Evolutionary conservation across 2,888 invertebrate species (phyloP).

Genomic region (Liodrosophila aerea): DNA sequence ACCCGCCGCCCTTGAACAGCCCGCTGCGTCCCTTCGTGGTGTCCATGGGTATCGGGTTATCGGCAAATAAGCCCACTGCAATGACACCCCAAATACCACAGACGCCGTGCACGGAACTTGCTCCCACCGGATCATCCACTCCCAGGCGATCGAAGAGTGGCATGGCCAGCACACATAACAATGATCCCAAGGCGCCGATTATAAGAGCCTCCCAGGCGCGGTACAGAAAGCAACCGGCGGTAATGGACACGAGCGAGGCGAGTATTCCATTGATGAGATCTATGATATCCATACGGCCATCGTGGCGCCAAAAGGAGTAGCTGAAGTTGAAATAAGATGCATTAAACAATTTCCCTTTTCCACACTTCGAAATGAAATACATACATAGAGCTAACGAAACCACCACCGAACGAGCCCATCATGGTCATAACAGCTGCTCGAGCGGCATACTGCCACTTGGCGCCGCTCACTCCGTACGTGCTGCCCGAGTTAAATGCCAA

Average conservation of each 20-base stretch:
- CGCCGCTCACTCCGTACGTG: conserved; percentile 89
- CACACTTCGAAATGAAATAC: conserved; percentile 10
- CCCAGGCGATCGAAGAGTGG: conserved; percentile 90
- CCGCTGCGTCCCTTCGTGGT: conserved; percentile 91
- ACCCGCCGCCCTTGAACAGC: conserved; percentile 92
- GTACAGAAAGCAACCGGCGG: conserved; percentile 94
- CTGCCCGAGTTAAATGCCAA: conserved; percentile 97
- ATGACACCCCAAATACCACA: conserved; percentile 87
- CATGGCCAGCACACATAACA: conserved; percentile 87
- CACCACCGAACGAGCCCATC: conserved; percentile 95
- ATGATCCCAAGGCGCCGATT: conserved; percentile 91
- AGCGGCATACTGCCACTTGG: conserved; percentile 96
- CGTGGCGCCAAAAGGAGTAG: conserved; percentile 87
- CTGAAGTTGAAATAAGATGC: conserved; percentile 73
- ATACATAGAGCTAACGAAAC: conserved; percentile 85
- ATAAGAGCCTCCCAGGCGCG: conserved; percentile 93
- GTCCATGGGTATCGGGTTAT: conserved; percentile 90
- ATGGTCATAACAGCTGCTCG: conserved; percentile 95
- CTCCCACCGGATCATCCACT: conserved; percentile 94
- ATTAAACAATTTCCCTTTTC: too few species aligned
- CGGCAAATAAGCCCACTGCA: conserved; percentile 94
- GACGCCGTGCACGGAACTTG: conserved; percentile 93
- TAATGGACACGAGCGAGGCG: conserved; percentile 93
- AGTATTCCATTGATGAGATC: conserved; percentile 94
- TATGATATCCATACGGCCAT: conserved; percentile 90